These are phyloP conservation scores for Drosophila formosana DNA, from an alignment of 2,888 invertebrate species.

Conservation along the genomic window DNA sequence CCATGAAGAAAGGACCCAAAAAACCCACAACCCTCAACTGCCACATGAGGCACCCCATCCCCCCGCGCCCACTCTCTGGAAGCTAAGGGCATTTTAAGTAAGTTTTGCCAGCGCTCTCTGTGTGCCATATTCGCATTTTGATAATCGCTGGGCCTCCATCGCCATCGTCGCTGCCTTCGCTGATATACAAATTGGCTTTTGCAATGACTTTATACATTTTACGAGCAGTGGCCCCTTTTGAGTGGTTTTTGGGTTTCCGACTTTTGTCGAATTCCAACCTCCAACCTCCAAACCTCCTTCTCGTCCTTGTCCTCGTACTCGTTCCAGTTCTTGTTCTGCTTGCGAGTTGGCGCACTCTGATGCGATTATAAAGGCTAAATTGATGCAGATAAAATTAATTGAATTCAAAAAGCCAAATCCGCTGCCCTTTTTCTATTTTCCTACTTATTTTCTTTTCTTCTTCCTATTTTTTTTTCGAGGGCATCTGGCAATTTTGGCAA, in stretches of 20 bases:
- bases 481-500: slow-evolving; percentile 43
- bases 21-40: slow-evolving; percentile 11
- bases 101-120: slow-evolving; percentile 65
- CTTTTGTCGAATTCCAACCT: slow-evolving; percentile 14
- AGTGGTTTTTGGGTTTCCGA: slow-evolving; percentile 48
- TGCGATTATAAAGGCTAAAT: slow-evolving; percentile 79
- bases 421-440: slow-evolving; percentile 57
- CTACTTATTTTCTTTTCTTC: slow-evolving; percentile 41
- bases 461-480: slow-evolving; percentile 15
- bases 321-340: slow-evolving; percentile 24
- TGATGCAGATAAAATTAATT: slow-evolving; percentile 79
- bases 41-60: not conserved
- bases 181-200: slow-evolving; percentile 78
- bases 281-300: not conserved
- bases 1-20: slow-evolving; percentile 67
- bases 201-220: slow-evolving; percentile 79
- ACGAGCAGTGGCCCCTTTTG: slow-evolving; percentile 67
- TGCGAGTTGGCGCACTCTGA: slow-evolving; percentile 71
- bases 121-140: slow-evolving; percentile 76
- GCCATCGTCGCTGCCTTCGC: slow-evolving; percentile 43
- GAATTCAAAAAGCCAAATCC: slow-evolving; percentile 78
- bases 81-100: slow-evolving; percentile 78
- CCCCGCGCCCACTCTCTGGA: slow-evolving; percentile 2
- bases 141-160: slow-evolving; percentile 60
- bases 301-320: slow-evolving; percentile 28